Evolutionary conservation across 2,113 vertebrate genomes (phyloP).

Genomic region (Perccottus glenii): DNA sequence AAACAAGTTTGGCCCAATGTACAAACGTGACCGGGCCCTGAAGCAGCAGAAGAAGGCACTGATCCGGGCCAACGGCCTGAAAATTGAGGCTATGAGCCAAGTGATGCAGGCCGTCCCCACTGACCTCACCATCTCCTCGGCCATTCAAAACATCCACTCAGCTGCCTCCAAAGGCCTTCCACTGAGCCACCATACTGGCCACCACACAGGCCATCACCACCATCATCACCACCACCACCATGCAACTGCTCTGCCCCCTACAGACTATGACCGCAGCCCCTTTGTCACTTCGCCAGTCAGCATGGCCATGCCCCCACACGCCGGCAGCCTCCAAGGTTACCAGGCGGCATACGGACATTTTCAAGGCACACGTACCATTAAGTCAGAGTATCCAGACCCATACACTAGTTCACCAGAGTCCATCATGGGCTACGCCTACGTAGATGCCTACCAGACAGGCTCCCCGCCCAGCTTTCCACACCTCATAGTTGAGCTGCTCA

Average conservation of each 20-base stretch:
- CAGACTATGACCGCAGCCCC: slow-evolving; percentile 97
- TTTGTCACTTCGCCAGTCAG: slow-evolving; percentile 97
- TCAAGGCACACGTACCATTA: slow-evolving; percentile 93
- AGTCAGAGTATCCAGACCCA: slow-evolving; percentile 97
- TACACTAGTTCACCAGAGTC: slow-evolving; percentile 97
- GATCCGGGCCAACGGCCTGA: slow-evolving; percentile 97
- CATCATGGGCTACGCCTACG: slow-evolving; percentile 94
- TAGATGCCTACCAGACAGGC: slow-evolving; percentile 90
- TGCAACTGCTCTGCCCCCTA: slow-evolving; percentile 89
- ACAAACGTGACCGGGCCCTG: slow-evolving; percentile 96
- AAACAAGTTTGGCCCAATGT: slow-evolving; percentile 99
- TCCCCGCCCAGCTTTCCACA: slow-evolving; percentile 95
- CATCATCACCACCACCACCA: slow-evolving; percentile 76
- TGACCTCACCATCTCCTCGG: slow-evolving; percentile 95
- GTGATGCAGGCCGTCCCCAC: slow-evolving; percentile 96
- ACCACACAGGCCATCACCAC: slow-evolving; percentile 75
- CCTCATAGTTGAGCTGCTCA: slow-evolving; percentile 95
- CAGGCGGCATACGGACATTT: slow-evolving; percentile 93
- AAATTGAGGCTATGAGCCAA: slow-evolving; percentile 97
- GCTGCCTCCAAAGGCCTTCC: slow-evolving; percentile 97
- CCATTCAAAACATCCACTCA: slow-evolving; percentile 97
- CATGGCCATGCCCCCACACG: slow-evolving; percentile 96
- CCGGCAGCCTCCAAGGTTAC: slow-evolving; percentile 93
- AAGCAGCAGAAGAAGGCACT: slow-evolving; percentile 99
- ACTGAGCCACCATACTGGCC: slow-evolving; percentile 86